These are phyloP conservation scores for Argyra leucocephala DNA, from an alignment of 2,888 invertebrate species.

Conservation along the genomic window DNA sequence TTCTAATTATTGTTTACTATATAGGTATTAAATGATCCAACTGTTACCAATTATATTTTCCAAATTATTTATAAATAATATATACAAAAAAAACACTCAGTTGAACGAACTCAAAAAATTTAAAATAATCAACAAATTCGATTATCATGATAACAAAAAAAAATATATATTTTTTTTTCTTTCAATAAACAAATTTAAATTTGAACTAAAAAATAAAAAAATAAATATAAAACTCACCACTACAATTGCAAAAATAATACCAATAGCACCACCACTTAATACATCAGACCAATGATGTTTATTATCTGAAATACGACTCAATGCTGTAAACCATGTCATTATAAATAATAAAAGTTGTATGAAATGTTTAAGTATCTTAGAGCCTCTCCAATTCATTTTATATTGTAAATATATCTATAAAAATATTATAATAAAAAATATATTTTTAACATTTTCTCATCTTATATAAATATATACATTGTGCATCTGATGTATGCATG, in stretches of 20 bases:
- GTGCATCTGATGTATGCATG: background rate
- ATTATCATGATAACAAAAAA: too few species aligned
- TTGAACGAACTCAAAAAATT: too few species aligned
- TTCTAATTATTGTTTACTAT: too few species aligned
- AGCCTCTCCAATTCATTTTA: conserved; percentile 70
- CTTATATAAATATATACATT: background rate
- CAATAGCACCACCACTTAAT: conserved; percentile 66
- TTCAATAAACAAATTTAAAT: too few species aligned
- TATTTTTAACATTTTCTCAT: conserved; percentile 10
- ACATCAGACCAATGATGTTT: conserved; percentile 99
- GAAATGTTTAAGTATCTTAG: conserved; percentile 72
- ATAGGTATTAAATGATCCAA: too few species aligned
- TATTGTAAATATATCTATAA: conserved; percentile 77
- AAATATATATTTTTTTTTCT: too few species aligned
- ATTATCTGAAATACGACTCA: conserved; percentile 88
- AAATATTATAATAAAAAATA: conserved; percentile 10
- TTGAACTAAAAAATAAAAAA: too few species aligned
- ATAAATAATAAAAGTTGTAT: conserved; percentile 71
- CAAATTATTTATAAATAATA: too few species aligned
- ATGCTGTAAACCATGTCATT: conserved; percentile 76
- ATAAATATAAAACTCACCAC: conserved; percentile 56
- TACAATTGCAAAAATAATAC: conserved; percentile 56
- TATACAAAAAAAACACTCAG: too few species aligned
- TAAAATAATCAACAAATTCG: too few species aligned
- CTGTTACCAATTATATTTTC: too few species aligned